Conservation (phyloP, 2,113 vertebrate genomes). For the Cheirogaleus medius region DNA sequence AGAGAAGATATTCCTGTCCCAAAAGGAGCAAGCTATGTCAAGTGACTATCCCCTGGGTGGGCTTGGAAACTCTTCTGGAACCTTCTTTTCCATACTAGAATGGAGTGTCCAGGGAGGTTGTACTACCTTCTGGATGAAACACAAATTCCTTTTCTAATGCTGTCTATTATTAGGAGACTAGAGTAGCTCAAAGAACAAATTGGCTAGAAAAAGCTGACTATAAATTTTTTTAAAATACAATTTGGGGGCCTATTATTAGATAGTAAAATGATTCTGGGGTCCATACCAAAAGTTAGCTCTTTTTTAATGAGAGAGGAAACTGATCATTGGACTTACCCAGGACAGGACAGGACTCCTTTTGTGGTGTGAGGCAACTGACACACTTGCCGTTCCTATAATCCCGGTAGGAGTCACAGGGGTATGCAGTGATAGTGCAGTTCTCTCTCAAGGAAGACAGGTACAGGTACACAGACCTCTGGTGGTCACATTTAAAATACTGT, state of each 20-base stretch:
- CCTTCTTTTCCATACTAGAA: neutral
- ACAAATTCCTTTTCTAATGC: neutral
- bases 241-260: neutral
- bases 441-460: conserved; percentile 90
- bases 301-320: neutral
- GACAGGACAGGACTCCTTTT: conserved; percentile 88
- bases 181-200: neutral
- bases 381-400: conserved; percentile 91
- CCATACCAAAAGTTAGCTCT: neutral
- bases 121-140: neutral
- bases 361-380: conserved; percentile 85
- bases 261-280: neutral
- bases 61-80: neutral
- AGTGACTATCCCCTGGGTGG: neutral
- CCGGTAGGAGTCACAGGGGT: conserved; percentile 91
- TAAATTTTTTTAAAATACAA: neutral
- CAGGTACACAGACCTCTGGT: conserved; percentile 94
- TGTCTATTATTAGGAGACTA: neutral
- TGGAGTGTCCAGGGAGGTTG: neutral
- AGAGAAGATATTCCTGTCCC: neutral
- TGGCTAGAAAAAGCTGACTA: neutral
- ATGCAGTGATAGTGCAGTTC: conserved; percentile 88
- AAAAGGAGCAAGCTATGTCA: rapidly evolving
- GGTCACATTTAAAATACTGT: conserved; percentile 95
- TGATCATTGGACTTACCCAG: conserved; percentile 85